Percentiles rank a stretch among this genome's conserved stretches.
Conservation (phyloP, 2,888 invertebrate genomes). For the Capitulum mitella region DNA sequence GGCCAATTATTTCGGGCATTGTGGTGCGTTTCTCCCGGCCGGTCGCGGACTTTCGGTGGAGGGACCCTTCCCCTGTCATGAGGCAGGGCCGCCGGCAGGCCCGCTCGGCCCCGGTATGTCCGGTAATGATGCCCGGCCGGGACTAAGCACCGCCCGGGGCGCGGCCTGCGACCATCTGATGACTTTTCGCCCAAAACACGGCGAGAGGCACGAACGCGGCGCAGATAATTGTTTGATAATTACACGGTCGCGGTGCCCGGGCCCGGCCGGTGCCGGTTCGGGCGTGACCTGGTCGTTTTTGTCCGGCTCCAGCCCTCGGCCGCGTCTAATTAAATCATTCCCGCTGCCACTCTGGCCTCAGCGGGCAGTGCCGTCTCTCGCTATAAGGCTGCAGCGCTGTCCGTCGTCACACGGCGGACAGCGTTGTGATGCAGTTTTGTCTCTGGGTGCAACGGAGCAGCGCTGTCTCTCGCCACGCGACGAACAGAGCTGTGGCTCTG, state of each 20-base stretch:
- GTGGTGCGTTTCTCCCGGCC: neutral
- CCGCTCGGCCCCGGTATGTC: neutral
- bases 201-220: neutral
- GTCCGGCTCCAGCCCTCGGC: neutral
- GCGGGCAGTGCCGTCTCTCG: too few relatives aligned
- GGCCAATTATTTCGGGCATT: neutral
- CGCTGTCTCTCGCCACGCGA: too few relatives aligned
- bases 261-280: neutral
- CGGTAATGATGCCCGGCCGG: neutral
- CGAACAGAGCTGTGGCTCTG: too few relatives aligned
- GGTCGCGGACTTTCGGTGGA: neutral
- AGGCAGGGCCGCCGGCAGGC: neutral
- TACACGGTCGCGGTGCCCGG: neutral
- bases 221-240: slow-evolving; percentile 13
- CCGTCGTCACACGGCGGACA: too few relatives aligned
- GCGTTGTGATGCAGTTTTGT: too few relatives aligned
- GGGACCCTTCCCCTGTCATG: neutral
- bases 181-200: slow-evolving; percentile 16
- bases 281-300: neutral
- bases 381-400: too few relatives aligned
- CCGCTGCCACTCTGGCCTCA: neutral
- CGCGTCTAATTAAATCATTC: neutral
- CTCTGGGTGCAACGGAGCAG: too few relatives aligned
- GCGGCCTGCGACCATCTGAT: neutral
- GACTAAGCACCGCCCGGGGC: neutral